A percentile compares a stretch with the other conserved stretches of the same genome.
These are phyloP conservation scores for Forbesichthys agassizii DNA, from an alignment of 2,113 vertebrate species.

Conservation along the genomic window DNA sequence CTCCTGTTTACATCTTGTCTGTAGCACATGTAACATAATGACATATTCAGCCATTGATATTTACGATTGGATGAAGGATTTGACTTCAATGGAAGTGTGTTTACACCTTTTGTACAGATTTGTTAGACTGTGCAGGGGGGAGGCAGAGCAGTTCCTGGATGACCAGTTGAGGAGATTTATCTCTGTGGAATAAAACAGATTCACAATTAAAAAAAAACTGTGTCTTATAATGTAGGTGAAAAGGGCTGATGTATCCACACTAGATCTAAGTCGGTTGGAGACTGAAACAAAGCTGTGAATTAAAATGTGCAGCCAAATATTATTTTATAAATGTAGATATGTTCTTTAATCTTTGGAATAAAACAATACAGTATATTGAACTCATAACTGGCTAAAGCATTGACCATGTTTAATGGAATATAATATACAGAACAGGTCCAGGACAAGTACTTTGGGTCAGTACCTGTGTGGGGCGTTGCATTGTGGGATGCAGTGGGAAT, in stretches of 20 bases:
- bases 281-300: too few species aligned
- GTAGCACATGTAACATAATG: background rate
- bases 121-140: constrained; percentile 6
- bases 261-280: too few species aligned
- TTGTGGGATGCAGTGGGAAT: constrained; percentile 17
- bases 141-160: constrained; percentile 36
- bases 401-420: too few species aligned
- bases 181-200: constrained; percentile 17
- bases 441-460: background rate
- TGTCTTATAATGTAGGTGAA: background rate
- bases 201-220: background rate
- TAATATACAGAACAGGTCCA: too few species aligned
- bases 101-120: constrained; percentile 14
- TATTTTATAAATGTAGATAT: too few species aligned
- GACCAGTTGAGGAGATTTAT: constrained; percentile 24
- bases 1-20: constrained; percentile 16
- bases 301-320: too few species aligned
- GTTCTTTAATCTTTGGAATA: too few species aligned
- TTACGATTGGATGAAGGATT: background rate
- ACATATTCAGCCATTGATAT: background rate
- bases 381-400: too few species aligned
- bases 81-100: background rate
- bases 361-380: too few species aligned
- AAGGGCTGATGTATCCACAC: background rate
- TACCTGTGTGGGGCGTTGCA: constrained; percentile 5